phyloP scores from a whole-genome alignment of 2,888 invertebrate species.

The Drosophila niveifrons region DNA sequence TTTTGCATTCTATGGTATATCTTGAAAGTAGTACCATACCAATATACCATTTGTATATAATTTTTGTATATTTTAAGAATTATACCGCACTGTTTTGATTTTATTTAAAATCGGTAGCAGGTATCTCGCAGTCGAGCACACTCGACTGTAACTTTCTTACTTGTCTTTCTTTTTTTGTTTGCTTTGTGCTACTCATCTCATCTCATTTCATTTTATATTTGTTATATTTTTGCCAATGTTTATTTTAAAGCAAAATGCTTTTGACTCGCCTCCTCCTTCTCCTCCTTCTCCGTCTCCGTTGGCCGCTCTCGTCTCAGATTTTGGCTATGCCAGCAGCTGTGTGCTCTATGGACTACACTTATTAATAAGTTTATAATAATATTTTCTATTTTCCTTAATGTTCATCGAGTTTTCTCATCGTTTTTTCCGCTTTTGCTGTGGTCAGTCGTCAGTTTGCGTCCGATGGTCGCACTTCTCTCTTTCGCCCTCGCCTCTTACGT shows the following conservation, averaged over 20 bases:
- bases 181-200: constrained; percentile 26
- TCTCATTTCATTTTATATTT: constrained; percentile 19
- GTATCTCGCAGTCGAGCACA: too few species aligned
- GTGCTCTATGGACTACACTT: constrained; percentile 65
- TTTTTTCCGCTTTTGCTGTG: constrained; percentile 21
- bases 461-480: constrained; percentile 52
- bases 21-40: too few species aligned
- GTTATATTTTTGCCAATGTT: constrained; percentile 52
- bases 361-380: constrained; percentile 77
- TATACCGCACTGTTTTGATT: too few species aligned
- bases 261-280: constrained; percentile 4
- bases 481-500: neutral
- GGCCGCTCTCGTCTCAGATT: too few species aligned
- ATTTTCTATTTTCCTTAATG: constrained; percentile 46
- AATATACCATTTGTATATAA: too few species aligned
- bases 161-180: too few species aligned
- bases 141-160: too few species aligned
- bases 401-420: constrained; percentile 11
- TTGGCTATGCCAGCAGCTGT: neutral
- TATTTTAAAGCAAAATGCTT: constrained; percentile 58
- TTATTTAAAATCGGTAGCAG: too few species aligned
- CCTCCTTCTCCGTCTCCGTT: too few species aligned
- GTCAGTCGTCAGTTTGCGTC: constrained; percentile 47
- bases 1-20: too few species aligned
- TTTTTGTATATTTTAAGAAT: too few species aligned